These are phyloP conservation scores for Gymnocypris eckloni DNA, from an alignment of 2,797 vertebrate genomes.

Conservation along the genomic window DNA sequence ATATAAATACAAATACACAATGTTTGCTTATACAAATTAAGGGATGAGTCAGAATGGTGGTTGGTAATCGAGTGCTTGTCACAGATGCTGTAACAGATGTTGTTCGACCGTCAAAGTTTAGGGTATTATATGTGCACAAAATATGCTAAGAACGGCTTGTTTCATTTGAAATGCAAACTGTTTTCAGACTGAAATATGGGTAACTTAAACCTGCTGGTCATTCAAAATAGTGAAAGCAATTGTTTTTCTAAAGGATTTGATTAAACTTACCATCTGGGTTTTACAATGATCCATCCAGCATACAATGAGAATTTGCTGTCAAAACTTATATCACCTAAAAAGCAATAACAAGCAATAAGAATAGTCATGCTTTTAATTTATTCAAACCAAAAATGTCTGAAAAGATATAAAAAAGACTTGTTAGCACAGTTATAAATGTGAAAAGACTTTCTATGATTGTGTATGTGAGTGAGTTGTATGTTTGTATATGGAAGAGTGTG, in stretches of 20 bases:
- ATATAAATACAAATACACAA: conserved; percentile 13
- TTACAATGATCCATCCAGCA: neutral
- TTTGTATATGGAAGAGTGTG: conserved; percentile 12
- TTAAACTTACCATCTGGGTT: neutral
- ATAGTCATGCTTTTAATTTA: neutral
- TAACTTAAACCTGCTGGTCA: neutral
- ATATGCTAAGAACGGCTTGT: neutral
- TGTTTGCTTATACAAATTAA: conserved; percentile 26
- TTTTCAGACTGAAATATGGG: neutral
- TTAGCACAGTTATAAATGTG: conserved; percentile 17
- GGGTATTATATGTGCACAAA: neutral
- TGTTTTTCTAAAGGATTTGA: neutral
- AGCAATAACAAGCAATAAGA: conserved; percentile 6
- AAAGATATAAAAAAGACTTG: neutral
- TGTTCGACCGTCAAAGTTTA: neutral
- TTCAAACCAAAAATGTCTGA: neutral
- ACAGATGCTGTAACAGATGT: conserved; percentile 12
- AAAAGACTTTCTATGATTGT: neutral
- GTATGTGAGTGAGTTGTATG: neutral
- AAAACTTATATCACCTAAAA: neutral
- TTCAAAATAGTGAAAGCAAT: neutral
- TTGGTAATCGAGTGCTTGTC: neutral
- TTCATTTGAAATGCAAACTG: neutral
- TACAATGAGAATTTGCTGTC: neutral
- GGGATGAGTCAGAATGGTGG: conserved; percentile 11